Evolutionary conservation across 2,797 vertebrate species (phyloP), one percentile per base, ranked within the genome.

Genomic region (Micropoecilia bifurca): DNA sequence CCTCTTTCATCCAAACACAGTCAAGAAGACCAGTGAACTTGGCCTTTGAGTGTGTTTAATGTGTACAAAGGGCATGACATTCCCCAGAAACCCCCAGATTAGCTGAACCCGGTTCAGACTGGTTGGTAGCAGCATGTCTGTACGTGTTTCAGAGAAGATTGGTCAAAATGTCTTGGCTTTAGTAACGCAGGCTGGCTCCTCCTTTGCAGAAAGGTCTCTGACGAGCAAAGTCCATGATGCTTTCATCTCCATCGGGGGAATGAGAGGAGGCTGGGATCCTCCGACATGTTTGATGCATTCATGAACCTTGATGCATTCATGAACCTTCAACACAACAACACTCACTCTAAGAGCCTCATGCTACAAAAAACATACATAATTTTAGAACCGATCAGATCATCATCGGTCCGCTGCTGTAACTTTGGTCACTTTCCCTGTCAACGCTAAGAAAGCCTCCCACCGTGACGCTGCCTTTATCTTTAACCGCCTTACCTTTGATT

Each of bases 11-110:
- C 86, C 76, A 83, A 85, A 87, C 78, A 89, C 86, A 81, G 88
- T 88, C 80, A 85, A 93, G 84, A 93, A 92, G 95, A 94, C 95
- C 90, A 94, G 92, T 90, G 88, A 93, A 83, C 89, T 94, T 83
- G 84, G 88, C 88, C 87, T 87, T 78, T 69, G 39, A 43, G 36
- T 43, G 39, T 85, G 86, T 90, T 87, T 86, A 87, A 76, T 83
- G 87, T 6, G 55, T 87, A 91, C 79, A 36, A 82, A 90, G 88
- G 82, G 79, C 85, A 71, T 39, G 50, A 39, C 48, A 85, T 90
- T 87, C 88, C 81, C 84, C 82, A 74, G 83, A 90, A 93, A 92
- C 92, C 82, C 90, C 78, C 74, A 85, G 79, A 85, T 87, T 84
- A 88, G 85, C 83, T 77, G 88, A 88, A 90, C 75, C 88, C 71